phyloP scores from a whole-genome alignment of 1,140 invertebrate species.

The Dufourea novaeangliae region DNA sequence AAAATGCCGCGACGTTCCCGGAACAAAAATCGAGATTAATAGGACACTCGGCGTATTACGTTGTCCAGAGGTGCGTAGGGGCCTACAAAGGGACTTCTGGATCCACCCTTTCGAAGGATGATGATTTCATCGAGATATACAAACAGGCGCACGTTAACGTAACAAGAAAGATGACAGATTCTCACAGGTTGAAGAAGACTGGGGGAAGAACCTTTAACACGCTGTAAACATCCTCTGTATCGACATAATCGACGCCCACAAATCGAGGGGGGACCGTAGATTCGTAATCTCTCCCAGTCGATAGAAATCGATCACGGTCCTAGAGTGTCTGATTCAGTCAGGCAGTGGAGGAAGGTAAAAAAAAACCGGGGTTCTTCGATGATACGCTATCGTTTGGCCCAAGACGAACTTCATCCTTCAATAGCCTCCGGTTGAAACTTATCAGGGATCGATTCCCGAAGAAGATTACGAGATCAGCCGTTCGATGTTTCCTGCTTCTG shows the following conservation, averaged over 20 bases:
- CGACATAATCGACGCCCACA: neutral
- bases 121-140: too few relatives aligned
- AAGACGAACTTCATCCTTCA: neutral
- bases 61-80: neutral
- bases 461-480: slow-evolving; percentile 2
- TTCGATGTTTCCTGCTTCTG: slow-evolving; percentile 51
- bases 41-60: neutral
- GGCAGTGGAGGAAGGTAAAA: neutral
- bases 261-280: neutral
- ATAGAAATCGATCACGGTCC: slow-evolving; percentile 8
- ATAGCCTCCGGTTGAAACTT: neutral
- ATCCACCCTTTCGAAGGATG: too few relatives aligned
- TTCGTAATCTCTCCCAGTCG: neutral
- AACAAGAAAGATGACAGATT: too few relatives aligned
- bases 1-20: slow-evolving; percentile 39
- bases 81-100: too few relatives aligned
- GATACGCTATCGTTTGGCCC: slow-evolving; percentile 13
- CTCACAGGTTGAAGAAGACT: too few relatives aligned
- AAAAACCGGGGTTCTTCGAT: neutral
- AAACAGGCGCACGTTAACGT: too few relatives aligned
- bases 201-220: neutral
- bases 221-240: neutral
- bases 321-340: neutral
- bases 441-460: slow-evolving; percentile 16
- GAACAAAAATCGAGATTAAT: slow-evolving; percentile 47